phyloP scores from a whole-genome alignment of 2,113 vertebrate genomes.

The Sciurus niger region DNA sequence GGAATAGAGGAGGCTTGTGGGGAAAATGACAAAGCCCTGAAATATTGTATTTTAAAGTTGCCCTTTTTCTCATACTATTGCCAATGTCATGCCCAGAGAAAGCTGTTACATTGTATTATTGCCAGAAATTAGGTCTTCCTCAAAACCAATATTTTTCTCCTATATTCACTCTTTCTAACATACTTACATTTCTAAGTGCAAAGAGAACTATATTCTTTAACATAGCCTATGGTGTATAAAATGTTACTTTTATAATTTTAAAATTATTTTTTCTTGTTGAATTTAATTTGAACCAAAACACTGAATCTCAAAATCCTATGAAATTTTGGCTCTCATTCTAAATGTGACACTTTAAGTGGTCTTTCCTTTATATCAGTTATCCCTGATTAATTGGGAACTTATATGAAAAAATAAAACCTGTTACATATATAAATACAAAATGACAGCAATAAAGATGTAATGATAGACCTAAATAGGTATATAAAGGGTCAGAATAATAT shows the following conservation, averaged over 20 bases:
- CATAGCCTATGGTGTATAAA: not conserved
- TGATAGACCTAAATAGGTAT: not conserved
- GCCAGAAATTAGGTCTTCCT: not conserved
- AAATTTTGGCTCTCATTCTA: not conserved
- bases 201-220: not conserved
- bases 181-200: not conserved
- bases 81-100: not conserved
- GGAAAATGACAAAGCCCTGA: conserved; percentile 12
- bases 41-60: conserved; percentile 5
- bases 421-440: not conserved
- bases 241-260: not conserved
- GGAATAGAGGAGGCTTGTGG: conserved; percentile 4
- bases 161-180: not conserved
- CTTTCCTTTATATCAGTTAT: not conserved
- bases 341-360: not conserved
- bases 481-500: not conserved
- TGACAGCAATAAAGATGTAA: not conserved
- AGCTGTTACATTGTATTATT: not conserved
- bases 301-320: not conserved
- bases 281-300: not conserved
- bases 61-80: conserved; percentile 31
- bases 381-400: not conserved
- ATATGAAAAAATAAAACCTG: not conserved
- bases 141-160: not conserved
- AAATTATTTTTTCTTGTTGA: not conserved